These are phyloP conservation scores for Ectemnius lituratus DNA, from an alignment of 2,888 invertebrate species.

Conservation along the genomic window DNA sequence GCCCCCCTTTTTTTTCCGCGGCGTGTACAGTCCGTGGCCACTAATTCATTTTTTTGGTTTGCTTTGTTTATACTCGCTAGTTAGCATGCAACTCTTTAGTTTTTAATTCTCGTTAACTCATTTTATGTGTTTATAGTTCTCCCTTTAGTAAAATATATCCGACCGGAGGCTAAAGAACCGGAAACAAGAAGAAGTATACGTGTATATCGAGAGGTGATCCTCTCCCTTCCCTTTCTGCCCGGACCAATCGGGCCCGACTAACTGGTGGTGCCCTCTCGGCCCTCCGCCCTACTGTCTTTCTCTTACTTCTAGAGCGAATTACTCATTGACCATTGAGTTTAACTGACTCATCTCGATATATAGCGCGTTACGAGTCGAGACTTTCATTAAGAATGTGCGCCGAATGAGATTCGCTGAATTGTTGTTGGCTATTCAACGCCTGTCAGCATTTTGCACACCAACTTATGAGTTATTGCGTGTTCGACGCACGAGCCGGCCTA, in stretches of 20 bases:
- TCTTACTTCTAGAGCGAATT: conserved; percentile 1
- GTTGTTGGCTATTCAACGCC: not conserved
- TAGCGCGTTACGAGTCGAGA: conserved; percentile 14
- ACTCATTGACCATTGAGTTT: not conserved
- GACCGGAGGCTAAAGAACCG: conserved; percentile 51
- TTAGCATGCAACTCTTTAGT: conserved; percentile 47
- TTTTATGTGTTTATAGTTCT: conserved; percentile 17
- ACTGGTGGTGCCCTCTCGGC: not conserved
- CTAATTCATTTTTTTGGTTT: conserved; percentile 37
- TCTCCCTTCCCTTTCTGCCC: conserved; percentile 19
- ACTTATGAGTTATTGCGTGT: conserved; percentile 32
- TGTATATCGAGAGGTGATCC: conserved; percentile 29
- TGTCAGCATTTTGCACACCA: not conserved
- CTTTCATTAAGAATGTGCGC: conserved; percentile 30
- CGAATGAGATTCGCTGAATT: conserved; percentile 14
- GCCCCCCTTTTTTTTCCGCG: conserved; percentile 32
- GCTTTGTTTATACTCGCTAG: conserved; percentile 29
- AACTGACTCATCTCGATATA: conserved; percentile 6
- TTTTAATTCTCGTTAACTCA: conserved; percentile 23
- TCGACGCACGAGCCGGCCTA: conserved; percentile 46
- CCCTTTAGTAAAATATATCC: conserved; percentile 48
- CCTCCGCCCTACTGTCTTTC: not conserved
- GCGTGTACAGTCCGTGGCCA: conserved; percentile 29
- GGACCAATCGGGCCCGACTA: too few relatives aligned
- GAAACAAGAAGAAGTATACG: conserved; percentile 50